phyloP scores from a whole-genome alignment of 2,888 invertebrate species.

The Aspidiotus destructor region DNA sequence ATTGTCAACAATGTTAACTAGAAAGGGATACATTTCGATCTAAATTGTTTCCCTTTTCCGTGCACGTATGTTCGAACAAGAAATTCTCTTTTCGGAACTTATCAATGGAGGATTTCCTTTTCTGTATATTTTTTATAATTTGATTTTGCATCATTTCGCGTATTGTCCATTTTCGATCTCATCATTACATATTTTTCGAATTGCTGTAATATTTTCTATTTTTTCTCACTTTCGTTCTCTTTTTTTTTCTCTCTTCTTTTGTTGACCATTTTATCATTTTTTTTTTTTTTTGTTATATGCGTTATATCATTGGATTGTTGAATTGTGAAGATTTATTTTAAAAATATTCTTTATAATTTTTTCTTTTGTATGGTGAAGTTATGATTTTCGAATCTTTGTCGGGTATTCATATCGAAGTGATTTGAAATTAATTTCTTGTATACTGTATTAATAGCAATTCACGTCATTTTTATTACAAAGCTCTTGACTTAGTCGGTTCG shows the following conservation, averaged over 20 bases:
- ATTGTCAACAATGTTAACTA: too few relatives aligned
- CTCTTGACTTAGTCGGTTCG: too few relatives aligned
- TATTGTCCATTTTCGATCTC: too few relatives aligned
- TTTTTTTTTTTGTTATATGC: background rate
- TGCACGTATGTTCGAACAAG: too few relatives aligned
- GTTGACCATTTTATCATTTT: background rate
- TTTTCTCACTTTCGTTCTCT: background rate
- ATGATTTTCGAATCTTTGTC: background rate
- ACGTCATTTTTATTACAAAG: too few relatives aligned
- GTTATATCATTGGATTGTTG: background rate
- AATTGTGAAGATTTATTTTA: background rate
- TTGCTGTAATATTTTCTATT: background rate
- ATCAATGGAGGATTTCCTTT: background rate
- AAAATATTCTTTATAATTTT: background rate
- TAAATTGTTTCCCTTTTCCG: too few relatives aligned
- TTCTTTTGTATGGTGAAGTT: background rate
- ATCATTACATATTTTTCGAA: too few relatives aligned
- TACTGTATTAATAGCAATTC: too few relatives aligned
- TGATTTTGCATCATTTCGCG: too few relatives aligned
- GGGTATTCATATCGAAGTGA: background rate
- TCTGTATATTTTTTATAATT: conserved; percentile 16
- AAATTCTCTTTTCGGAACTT: background rate
- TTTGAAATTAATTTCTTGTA: too few relatives aligned
- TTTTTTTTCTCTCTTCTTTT: background rate
- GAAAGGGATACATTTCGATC: too few relatives aligned